Conservation (phyloP, 92 coral and sea anemone genomes). For the Phenganax marumi region DNA sequence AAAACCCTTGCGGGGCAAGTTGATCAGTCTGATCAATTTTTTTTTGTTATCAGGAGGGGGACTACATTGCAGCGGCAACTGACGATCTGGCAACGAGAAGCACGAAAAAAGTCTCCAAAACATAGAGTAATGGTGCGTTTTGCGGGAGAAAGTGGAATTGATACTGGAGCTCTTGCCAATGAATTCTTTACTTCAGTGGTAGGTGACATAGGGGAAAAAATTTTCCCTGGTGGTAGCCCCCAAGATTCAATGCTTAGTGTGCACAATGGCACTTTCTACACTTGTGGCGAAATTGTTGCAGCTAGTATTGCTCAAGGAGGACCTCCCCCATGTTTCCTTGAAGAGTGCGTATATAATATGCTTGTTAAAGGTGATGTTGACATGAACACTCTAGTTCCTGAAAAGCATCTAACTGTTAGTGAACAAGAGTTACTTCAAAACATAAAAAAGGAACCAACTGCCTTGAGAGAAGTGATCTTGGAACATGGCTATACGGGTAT, state of each 20-base stretch:
- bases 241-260: constrained; percentile 23
- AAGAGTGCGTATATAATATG: constrained; percentile 56
- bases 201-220: constrained; percentile 47
- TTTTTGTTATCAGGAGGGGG: constrained; percentile 58
- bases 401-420: constrained; percentile 47
- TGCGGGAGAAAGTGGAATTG: constrained; percentile 65
- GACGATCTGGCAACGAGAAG: constrained; percentile 58
- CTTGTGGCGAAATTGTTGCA: constrained; percentile 43
- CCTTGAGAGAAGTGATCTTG: constrained; percentile 44
- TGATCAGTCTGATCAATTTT: constrained; percentile 48
- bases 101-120: constrained; percentile 52
- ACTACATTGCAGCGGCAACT: constrained; percentile 54
- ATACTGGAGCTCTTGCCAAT: constrained; percentile 63
- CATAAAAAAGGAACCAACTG: constrained; percentile 49
- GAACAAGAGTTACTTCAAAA: constrained; percentile 46
- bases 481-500: constrained; percentile 72
- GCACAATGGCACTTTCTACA: constrained; percentile 36
- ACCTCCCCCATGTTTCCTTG: constrained; percentile 49
- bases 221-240: constrained; percentile 62
- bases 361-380: constrained; percentile 52
- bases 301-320: constrained; percentile 31
- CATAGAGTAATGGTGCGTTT: constrained; percentile 56
- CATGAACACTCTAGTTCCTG: constrained; percentile 40
- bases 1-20: neutral
- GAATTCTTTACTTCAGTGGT: constrained; percentile 51